A percentile compares a stretch with the other conserved stretches of the same genome.
These are phyloP conservation scores for Eulimnadia texana DNA, from an alignment of 1,140 invertebrate species.

Conservation along the genomic window DNA sequence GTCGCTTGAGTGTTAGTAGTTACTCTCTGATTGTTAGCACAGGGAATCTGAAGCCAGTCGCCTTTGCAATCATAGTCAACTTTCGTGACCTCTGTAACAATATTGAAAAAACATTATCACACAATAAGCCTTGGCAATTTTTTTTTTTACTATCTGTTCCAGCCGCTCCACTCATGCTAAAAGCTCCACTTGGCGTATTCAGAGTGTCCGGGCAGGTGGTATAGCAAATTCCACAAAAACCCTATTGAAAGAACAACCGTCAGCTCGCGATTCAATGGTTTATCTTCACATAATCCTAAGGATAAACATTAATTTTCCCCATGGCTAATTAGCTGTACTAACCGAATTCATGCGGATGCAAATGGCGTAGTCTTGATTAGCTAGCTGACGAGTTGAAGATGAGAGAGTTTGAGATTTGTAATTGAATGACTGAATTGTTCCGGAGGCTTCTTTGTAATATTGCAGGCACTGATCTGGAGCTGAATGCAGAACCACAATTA, in stretches of 20 bases:
- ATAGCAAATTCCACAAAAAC: constrained; percentile 13
- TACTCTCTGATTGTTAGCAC: background rate
- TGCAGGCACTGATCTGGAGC: constrained; percentile 42
- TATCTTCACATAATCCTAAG: background rate
- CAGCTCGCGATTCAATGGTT: background rate
- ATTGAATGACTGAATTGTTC: constrained; percentile 58
- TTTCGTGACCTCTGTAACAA: background rate
- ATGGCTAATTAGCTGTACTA: background rate
- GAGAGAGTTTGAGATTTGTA: constrained; percentile 32
- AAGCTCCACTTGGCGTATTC: no score
- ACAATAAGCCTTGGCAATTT: no score
- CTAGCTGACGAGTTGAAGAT: background rate
- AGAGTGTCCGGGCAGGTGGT: constrained; percentile 4
- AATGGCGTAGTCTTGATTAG: constrained; percentile 12
- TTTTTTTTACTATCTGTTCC: no score
- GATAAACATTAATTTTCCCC: no score
- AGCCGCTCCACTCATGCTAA: background rate
- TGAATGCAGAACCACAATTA: no score
- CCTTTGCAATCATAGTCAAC: background rate
- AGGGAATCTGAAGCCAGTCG: background rate
- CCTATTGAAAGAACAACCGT: no score
- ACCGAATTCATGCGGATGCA: constrained; percentile 11
- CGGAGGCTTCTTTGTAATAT: constrained; percentile 49
- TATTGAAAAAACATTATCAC: no score
- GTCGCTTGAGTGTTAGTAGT: no score